Percentiles rank a stretch among this genome's conserved stretches.
Evolutionary conservation across 2,888 invertebrate genomes (phyloP).

Genomic region (Polietes domitor): DNA sequence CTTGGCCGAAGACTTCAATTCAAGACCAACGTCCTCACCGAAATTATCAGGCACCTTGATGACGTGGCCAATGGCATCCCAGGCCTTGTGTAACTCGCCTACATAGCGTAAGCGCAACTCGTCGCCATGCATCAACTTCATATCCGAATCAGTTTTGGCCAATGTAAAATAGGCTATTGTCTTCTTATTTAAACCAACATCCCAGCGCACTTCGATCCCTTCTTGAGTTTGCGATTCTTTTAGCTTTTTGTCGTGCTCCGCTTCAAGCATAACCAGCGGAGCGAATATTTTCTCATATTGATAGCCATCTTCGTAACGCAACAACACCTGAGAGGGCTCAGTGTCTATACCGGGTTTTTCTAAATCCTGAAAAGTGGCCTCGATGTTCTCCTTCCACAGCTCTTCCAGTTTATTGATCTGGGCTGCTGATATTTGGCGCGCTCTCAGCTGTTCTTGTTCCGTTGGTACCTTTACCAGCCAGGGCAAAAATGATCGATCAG

Average conservation of each 20-base stretch:
- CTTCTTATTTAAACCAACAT: constrained; percentile 98
- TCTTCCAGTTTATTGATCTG: constrained; percentile 99
- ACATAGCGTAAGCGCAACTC: constrained; percentile 95
- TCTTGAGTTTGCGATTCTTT: constrained; percentile 99
- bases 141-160: constrained; percentile 98
- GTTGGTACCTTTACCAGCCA: constrained; percentile 99
- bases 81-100: constrained; percentile 95
- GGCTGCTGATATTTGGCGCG: constrained; percentile 97
- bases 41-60: constrained; percentile 97
- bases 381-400: constrained; percentile 98
- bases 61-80: constrained; percentile 99
- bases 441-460: constrained; percentile 97
- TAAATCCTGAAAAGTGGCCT: constrained; percentile 98
- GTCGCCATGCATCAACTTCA: constrained; percentile 99
- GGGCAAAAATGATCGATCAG: constrained; percentile 96
- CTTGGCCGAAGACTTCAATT: constrained; percentile 94
- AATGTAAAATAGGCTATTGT: constrained; percentile 98
- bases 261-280: constrained; percentile 97
- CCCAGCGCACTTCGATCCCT: constrained; percentile 99
- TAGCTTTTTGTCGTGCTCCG: constrained; percentile 97
- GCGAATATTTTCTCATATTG: constrained; percentile 99
- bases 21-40: constrained; percentile 98
- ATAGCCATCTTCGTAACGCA: constrained; percentile 98
- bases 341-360: constrained; percentile 99
- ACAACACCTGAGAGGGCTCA: constrained; percentile 92